Conservation (phyloP, 2,113 vertebrate species). For the Nesospiza acunhae region DNA sequence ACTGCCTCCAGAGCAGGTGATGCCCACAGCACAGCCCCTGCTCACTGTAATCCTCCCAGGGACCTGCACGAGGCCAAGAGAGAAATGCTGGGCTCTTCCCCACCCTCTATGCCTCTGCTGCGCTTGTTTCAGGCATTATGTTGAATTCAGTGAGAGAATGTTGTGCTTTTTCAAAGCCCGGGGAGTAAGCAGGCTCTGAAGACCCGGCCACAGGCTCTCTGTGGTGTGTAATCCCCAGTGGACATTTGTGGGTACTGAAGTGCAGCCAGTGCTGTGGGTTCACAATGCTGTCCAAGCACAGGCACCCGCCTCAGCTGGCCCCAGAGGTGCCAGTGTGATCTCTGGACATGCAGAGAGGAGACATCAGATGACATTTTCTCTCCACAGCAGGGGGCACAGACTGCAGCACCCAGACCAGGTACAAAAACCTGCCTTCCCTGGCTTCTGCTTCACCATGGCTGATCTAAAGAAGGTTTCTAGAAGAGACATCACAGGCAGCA, state of each 20-base stretch:
- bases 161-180: neutral
- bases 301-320: neutral
- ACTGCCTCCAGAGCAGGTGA: rapidly evolving
- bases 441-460: neutral
- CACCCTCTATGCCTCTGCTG: neutral
- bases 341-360: neutral
- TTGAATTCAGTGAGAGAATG: neutral
- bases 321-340: neutral
- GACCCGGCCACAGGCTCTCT: neutral
- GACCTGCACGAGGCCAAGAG: rapidly evolving
- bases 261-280: rapidly evolving
- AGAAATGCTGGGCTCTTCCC: neutral
- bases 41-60: neutral
- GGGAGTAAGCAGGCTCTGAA: neutral
- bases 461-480: neutral
- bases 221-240: rapidly evolving
- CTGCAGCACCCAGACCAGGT: neutral
- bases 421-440: neutral
- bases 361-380: rapidly evolving
- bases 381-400: neutral
- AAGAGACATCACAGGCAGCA: neutral
- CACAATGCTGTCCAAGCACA: neutral
- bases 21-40: neutral
- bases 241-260: neutral
- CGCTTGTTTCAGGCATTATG: neutral